Conservation (phyloP, 2,888 invertebrate genomes). For the Machimus rusticus region DNA sequence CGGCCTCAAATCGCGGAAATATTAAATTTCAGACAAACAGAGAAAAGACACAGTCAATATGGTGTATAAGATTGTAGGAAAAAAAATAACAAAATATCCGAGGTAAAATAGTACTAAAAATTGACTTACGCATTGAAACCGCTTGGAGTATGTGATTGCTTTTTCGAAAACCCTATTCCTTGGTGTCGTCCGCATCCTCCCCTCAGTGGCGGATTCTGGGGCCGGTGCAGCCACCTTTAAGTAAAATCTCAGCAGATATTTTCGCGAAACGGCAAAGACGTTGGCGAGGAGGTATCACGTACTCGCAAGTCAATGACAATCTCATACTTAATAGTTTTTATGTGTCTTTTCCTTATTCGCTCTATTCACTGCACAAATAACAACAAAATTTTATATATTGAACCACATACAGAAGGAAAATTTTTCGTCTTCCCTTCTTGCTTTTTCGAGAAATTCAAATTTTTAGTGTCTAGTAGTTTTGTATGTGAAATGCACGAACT, state of each 20-base stretch:
- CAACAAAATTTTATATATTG: neutral
- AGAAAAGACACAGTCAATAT: neutral
- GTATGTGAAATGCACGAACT: constrained; percentile 2
- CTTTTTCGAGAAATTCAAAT: neutral
- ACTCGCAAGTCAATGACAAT: constrained; percentile 28
- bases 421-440: neutral
- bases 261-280: neutral
- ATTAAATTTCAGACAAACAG: neutral
- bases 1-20: neutral
- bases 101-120: neutral
- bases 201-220: neutral
- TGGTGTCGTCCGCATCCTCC: neutral
- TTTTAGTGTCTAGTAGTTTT: neutral
- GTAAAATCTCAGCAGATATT: neutral
- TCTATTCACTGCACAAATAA: constrained; percentile 21
- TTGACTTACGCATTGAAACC: constrained; percentile 39
- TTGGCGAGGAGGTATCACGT: neutral
- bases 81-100: no score
- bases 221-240: neutral
- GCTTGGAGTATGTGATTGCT: constrained; percentile 21
- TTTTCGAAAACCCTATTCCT: constrained; percentile 14
- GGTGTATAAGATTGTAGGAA: neutral
- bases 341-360: neutral
- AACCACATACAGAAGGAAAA: neutral
- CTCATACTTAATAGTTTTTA: constrained; percentile 27